These are phyloP conservation scores for Hippocampus guttulatus DNA, from an alignment of 2,113 vertebrate genomes.

Conservation along the genomic window DNA sequence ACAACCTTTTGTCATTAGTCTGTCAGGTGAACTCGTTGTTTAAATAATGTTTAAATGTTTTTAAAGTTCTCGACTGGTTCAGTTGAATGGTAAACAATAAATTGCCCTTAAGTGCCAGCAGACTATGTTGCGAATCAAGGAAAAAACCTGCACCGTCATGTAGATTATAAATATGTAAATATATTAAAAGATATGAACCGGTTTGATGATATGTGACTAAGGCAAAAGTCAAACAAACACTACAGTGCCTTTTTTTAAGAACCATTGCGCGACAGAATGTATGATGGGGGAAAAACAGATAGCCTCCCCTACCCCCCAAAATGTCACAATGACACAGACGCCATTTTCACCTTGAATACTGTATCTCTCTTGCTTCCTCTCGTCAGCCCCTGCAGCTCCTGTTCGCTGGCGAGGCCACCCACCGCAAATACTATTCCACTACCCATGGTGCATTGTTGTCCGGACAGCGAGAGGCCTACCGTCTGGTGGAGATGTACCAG, in stretches of 20 bases:
- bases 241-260: background rate
- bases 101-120: too few species aligned
- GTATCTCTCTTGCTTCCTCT: background rate
- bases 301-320: conserved; percentile 3
- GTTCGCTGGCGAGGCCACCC: conserved; percentile 97
- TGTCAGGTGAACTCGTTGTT: too few species aligned
- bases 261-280: background rate
- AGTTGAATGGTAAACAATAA: too few species aligned
- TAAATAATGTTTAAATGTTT: too few species aligned
- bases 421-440: conserved; percentile 99
- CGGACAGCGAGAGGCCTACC: conserved; percentile 91
- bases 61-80: too few species aligned
- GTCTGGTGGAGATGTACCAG: conserved; percentile 92
- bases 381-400: conserved; percentile 93
- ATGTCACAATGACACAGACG: too few species aligned
- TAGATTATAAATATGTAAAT: too few species aligned
- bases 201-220: too few species aligned
- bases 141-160: too few species aligned
- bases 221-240: too few species aligned
- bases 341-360: background rate
- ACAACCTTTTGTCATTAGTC: background rate
- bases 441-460: conserved; percentile 98
- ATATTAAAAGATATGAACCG: too few species aligned
- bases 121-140: too few species aligned
- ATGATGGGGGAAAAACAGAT: background rate